phyloP scores from a whole-genome alignment of 2,888 invertebrate species.

The Aspidapion aeneum region DNA sequence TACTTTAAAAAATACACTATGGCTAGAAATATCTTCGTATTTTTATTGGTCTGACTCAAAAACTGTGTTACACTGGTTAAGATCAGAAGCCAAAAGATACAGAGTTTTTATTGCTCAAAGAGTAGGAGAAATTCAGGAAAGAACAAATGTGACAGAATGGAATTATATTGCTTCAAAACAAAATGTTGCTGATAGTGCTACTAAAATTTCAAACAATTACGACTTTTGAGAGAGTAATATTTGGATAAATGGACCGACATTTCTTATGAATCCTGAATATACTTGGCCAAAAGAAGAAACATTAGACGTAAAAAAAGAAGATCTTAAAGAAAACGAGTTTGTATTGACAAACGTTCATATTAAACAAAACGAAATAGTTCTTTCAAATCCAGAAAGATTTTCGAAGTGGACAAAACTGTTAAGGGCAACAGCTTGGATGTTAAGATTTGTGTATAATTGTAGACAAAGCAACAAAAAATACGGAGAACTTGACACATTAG shows the following conservation, averaged over 20 bases:
- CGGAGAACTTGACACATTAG: neutral
- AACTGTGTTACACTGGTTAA: neutral
- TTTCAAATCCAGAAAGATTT: neutral
- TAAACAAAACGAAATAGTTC: neutral
- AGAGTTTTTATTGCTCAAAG: neutral
- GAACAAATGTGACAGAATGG: neutral
- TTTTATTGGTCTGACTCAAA: neutral
- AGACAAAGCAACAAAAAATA: neutral
- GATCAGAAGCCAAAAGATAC: neutral
- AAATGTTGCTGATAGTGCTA: neutral
- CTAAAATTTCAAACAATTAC: neutral
- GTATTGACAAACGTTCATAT: neutral
- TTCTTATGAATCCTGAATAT: too few species aligned
- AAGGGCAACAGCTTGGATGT: neutral
- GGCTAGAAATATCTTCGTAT: neutral
- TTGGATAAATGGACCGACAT: neutral
- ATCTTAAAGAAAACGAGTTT: neutral
- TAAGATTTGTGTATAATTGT: slow-evolving; percentile 1
- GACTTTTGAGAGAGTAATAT: neutral
- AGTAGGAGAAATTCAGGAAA: neutral
- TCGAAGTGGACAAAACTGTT: slow-evolving; percentile 7
- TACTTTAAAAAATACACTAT: neutral
- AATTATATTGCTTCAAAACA: neutral
- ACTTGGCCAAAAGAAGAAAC: neutral
- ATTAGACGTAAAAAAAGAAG: neutral